These are phyloP conservation scores for Luffia ferchaultella DNA, from an alignment of 2,888 invertebrate genomes.

Conservation along the genomic window DNA sequence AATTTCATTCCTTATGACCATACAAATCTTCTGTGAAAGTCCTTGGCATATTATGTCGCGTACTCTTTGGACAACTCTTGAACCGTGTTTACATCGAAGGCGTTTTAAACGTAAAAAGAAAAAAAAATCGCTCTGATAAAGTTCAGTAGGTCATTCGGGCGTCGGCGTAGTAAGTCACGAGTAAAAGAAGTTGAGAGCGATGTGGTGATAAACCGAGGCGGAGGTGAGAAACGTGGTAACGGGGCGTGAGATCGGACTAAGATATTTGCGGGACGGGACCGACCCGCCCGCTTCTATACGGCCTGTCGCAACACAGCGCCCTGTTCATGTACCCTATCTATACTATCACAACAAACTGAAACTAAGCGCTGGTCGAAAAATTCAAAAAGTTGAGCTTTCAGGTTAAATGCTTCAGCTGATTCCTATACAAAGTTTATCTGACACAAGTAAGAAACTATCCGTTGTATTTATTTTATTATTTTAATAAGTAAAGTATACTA, in stretches of 20 bases:
- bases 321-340: not conserved
- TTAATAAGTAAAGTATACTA: too few relatives aligned
- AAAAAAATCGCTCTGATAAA: slow-evolving; percentile 18
- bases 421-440: too few relatives aligned
- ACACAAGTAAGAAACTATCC: too few relatives aligned
- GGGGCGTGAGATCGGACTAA: slow-evolving; percentile 50
- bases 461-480: too few relatives aligned
- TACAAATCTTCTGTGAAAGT: too few relatives aligned
- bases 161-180: slow-evolving; percentile 43
- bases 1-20: too few relatives aligned
- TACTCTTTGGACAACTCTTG: not conserved
- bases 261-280: slow-evolving; percentile 33
- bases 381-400: too few relatives aligned
- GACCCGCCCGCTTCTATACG: slow-evolving; percentile 8
- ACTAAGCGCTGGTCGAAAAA: too few relatives aligned
- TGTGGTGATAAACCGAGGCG: slow-evolving; percentile 46
- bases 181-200: slow-evolving; percentile 41
- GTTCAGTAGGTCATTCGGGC: slow-evolving; percentile 24
- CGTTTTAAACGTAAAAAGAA: not conserved
- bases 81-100: not conserved
- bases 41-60: too few relatives aligned
- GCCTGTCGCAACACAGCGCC: not conserved
- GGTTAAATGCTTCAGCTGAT: too few relatives aligned
- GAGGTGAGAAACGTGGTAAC: slow-evolving; percentile 61
- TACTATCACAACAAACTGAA: too few relatives aligned